A percentile compares a stretch with the other conserved stretches of the same genome.
Evolutionary conservation across 1,140 invertebrate species (phyloP).

Genomic region (Trichomalopsis sarcophagae): DNA sequence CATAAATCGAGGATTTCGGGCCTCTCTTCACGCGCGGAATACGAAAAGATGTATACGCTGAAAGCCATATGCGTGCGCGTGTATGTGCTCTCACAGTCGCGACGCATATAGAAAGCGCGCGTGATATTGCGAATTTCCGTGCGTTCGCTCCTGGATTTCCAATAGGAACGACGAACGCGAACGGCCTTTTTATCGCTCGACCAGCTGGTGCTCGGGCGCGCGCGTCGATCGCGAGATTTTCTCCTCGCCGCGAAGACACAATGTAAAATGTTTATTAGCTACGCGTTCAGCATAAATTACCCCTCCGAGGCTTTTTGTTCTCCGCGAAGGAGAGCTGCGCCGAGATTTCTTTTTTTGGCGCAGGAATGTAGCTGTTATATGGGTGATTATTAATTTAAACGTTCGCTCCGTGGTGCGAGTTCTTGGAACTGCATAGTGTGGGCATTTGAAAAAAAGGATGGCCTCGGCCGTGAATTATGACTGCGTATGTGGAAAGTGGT

Average conservation of each 20-base stretch:
- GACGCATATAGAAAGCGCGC: slow-evolving; percentile 12
- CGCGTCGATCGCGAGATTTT: slow-evolving; percentile 32
- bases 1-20: background rate
- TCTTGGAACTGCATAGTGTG: too few relatives aligned
- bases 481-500: background rate
- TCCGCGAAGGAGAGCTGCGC: background rate
- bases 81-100: background rate
- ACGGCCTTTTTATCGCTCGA: slow-evolving; percentile 19
- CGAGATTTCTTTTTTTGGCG: background rate
- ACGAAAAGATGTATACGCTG: background rate
- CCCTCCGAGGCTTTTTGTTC: background rate
- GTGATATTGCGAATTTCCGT: slow-evolving; percentile 39
- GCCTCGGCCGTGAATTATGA: background rate
- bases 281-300: slow-evolving; percentile 26
- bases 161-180: slow-evolving; percentile 3
- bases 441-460: background rate
- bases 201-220: background rate
- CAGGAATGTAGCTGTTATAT: background rate
- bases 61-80: background rate
- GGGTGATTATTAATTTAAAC: background rate
- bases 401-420: background rate
- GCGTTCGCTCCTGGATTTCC: slow-evolving; percentile 35
- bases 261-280: slow-evolving; percentile 35
- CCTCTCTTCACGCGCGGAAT: background rate
- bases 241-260: slow-evolving; percentile 5